Conservation (phyloP, 2,113 vertebrate species). For the Hyaena hyaena region DNA sequence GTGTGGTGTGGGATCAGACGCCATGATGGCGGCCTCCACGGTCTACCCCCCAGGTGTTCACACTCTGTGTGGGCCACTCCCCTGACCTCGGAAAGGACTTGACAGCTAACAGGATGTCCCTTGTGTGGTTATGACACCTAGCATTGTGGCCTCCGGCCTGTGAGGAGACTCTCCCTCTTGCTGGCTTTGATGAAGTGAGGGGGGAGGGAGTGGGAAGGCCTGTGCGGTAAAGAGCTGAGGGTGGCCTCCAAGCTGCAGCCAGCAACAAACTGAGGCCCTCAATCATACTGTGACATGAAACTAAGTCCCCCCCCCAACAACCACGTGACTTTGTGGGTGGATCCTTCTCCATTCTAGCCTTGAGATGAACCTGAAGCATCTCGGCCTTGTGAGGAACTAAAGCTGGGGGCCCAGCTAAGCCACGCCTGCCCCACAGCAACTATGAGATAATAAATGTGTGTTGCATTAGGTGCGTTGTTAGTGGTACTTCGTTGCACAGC, state of each 20-base stretch:
- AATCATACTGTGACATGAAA: too few relatives aligned
- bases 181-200: background rate
- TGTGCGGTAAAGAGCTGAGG: background rate
- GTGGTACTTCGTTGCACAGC: background rate
- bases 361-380: too few relatives aligned
- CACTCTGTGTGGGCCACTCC: fast-evolving
- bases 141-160: fast-evolving
- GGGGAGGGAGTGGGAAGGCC: too few relatives aligned
- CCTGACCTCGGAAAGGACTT: background rate
- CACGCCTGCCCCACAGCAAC: background rate
- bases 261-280: background rate
- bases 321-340: fast-evolving
- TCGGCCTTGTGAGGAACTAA: background rate
- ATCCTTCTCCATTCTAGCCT: background rate
- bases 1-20: background rate
- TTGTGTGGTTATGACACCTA: fast-evolving
- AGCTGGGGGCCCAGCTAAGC: background rate
- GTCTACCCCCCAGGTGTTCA: fast-evolving
- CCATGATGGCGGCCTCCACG: background rate
- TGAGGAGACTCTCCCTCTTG: background rate
- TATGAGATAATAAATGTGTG: fast-evolving
- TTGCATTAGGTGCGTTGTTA: fast-evolving
- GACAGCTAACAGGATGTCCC: background rate
- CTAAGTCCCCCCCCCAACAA: background rate
- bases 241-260: background rate